Conservation (phyloP, 53 echinoderm and acorn worm species). For the Hippasteria phrygiana region DNA sequence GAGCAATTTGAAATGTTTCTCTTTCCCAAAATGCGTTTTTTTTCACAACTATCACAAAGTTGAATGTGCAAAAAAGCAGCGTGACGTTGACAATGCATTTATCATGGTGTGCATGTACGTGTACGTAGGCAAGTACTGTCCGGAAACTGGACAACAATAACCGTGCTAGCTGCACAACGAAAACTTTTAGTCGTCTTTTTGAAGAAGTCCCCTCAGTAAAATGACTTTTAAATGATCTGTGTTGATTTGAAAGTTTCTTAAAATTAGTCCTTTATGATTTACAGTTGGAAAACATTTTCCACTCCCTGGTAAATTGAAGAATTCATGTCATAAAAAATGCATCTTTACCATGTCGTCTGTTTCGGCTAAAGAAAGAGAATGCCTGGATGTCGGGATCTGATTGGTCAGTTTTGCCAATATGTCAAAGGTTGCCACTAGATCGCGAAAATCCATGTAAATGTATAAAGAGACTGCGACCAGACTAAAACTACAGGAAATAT, state of each 20-base stretch:
- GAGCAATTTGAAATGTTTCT: too few relatives aligned
- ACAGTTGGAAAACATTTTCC: not conserved
- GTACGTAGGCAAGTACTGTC: not conserved
- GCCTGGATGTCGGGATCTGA: slow-evolving; percentile 63
- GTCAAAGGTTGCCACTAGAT: slow-evolving; percentile 11
- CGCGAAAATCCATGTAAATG: too few relatives aligned
- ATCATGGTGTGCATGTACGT: too few relatives aligned
- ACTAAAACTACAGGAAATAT: not conserved
- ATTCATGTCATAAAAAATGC: not conserved
- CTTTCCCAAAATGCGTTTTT: too few relatives aligned
- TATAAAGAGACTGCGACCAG: not conserved
- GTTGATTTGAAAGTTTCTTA: not conserved
- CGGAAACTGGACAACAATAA: slow-evolving; percentile 34
- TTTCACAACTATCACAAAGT: too few relatives aligned
- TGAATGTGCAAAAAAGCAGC: too few relatives aligned
- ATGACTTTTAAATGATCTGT: not conserved
- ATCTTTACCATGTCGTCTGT: slow-evolving; percentile 13
- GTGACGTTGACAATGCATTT: too few relatives aligned
- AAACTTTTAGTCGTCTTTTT: not conserved
- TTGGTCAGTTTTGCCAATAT: slow-evolving; percentile 37
- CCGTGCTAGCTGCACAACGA: not conserved
- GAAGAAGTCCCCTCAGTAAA: not conserved
- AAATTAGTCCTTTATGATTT: not conserved
- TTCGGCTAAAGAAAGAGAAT: slow-evolving; percentile 2
- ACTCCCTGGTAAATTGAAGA: not conserved